Conservation (phyloP, 2,888 invertebrate genomes). For the Acrocera orbiculus region DNA sequence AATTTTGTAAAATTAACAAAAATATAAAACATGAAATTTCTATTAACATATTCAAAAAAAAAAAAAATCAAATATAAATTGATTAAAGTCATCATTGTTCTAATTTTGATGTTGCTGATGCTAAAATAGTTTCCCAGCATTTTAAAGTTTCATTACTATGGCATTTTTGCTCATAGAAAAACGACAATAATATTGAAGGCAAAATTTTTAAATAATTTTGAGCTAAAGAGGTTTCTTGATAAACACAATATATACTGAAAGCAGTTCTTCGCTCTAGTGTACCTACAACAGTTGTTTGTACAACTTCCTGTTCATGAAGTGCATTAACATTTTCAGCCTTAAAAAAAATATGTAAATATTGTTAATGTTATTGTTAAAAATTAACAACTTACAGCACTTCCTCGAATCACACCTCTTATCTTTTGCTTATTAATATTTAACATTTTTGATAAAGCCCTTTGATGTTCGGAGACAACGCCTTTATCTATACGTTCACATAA, state of each 20-base stretch:
- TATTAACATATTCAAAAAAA: too few relatives aligned
- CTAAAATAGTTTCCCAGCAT: constrained; percentile 15
- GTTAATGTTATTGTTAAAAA: constrained; percentile 1
- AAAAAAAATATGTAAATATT: constrained; percentile 8
- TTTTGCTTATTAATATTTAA: constrained; percentile 41
- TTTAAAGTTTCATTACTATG: constrained; percentile 12
- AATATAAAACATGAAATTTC: too few relatives aligned
- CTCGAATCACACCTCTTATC: constrained; percentile 43
- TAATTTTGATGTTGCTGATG: constrained; percentile 13
- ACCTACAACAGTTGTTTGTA: constrained; percentile 42
- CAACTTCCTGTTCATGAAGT: constrained; percentile 41
- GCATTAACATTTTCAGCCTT: constrained; percentile 43
- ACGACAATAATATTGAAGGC: constrained; percentile 38
- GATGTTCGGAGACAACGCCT: constrained; percentile 43
- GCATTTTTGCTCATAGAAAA: constrained; percentile 29
- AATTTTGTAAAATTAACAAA: too few relatives aligned
- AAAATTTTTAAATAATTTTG: constrained; percentile 42
- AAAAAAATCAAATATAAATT: too few relatives aligned
- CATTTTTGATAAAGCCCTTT: constrained; percentile 42
- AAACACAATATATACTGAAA: constrained; percentile 42
- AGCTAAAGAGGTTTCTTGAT: constrained; percentile 43
- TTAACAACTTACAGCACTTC: constrained; percentile 35
- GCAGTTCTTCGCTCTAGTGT: constrained; percentile 42
- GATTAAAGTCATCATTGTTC: constrained; percentile 11
- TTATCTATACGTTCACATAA: constrained; percentile 43